phyloP scores from a whole-genome alignment of 2,888 invertebrate genomes.

The Drosophila meridiana region DNA sequence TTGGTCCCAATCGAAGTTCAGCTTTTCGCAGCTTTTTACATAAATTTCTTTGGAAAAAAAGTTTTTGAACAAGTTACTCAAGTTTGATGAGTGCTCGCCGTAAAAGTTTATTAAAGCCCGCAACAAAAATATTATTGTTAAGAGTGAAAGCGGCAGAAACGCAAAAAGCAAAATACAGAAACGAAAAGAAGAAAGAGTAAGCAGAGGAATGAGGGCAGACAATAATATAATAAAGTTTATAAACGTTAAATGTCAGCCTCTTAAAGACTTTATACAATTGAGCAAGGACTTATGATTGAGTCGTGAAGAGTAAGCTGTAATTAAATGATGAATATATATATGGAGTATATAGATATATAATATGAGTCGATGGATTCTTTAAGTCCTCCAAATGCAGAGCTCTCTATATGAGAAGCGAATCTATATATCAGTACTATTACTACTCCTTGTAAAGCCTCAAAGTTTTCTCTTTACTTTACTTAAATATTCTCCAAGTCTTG shows the following conservation, averaged over 20 bases:
- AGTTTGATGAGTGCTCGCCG: conserved; percentile 72
- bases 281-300: background rate
- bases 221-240: conserved; percentile 39
- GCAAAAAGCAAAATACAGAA: conserved; percentile 6
- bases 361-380: no score
- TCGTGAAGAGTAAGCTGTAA: background rate
- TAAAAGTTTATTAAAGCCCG: conserved; percentile 72
- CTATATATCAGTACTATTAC: background rate
- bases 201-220: conserved; percentile 15
- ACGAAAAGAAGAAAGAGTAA: background rate
- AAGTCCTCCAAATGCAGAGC: background rate
- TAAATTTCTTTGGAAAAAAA: conserved; percentile 60
- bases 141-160: conserved; percentile 46
- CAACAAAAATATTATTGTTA: conserved; percentile 73
- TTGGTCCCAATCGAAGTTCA: conserved; percentile 60
- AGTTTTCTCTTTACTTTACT: background rate
- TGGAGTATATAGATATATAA: background rate
- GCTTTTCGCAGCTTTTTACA: conserved; percentile 64
- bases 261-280: conserved; percentile 13
- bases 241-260: conserved; percentile 13
- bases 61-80: conserved; percentile 52
- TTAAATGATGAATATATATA: background rate
- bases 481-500: background rate
- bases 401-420: background rate
- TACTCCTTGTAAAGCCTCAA: background rate